Evolutionary conservation across 1,140 invertebrate species (phyloP).

Genomic region (Prorops nasuta): DNA sequence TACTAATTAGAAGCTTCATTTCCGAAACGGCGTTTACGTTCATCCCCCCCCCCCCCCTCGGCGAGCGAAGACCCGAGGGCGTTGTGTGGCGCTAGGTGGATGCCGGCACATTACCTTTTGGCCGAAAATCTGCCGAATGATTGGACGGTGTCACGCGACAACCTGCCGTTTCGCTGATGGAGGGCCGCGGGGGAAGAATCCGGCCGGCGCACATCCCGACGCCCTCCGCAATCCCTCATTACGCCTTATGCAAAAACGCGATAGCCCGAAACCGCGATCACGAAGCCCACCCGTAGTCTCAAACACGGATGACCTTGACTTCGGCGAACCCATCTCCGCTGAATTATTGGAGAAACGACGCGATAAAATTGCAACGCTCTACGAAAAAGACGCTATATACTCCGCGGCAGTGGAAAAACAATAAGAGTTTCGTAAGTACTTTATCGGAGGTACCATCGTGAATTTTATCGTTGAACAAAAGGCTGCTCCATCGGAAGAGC

Average conservation of each 20-base stretch:
- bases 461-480: too few species aligned
- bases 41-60: background rate
- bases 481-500: too few species aligned
- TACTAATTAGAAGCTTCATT: conserved; percentile 34
- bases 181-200: background rate
- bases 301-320: background rate
- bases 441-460: too few species aligned
- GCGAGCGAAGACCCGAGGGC: background rate
- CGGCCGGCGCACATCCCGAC: background rate
- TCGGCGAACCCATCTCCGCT: background rate
- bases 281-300: background rate
- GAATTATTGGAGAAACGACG: background rate
- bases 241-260: conserved; percentile 23
- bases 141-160: conserved; percentile 44
- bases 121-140: conserved; percentile 39
- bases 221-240: conserved; percentile 26
- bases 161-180: conserved; percentile 11
- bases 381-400: background rate
- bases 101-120: conserved; percentile 18
- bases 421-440: too few species aligned
- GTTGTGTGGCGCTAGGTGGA: background rate
- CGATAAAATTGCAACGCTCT: background rate
- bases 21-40: conserved; percentile 28
- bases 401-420: background rate
- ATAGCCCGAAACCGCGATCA: background rate